Evolutionary conservation across 2,113 vertebrate genomes (phyloP).

Genomic region (Gopherus flavomarginatus): DNA sequence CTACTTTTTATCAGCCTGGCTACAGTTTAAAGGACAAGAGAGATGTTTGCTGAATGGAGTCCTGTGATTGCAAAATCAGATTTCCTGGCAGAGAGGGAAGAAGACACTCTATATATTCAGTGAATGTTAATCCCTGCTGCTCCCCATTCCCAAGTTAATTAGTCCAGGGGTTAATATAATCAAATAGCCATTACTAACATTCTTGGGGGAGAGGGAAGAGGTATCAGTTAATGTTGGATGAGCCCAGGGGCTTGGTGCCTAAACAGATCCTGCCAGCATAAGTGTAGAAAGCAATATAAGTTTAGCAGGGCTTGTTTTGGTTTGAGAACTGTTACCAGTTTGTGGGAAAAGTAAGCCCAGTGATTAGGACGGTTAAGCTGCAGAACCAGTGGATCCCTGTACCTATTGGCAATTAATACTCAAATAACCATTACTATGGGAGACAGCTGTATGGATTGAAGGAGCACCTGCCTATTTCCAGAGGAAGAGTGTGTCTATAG

Average conservation of each 20-base stretch:
- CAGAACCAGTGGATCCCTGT: fast-evolving
- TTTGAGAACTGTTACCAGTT: fast-evolving
- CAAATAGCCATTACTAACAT: neutral
- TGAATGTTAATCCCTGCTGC: neutral
- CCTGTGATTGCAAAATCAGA: neutral
- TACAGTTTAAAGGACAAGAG: neutral
- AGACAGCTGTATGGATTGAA: neutral
- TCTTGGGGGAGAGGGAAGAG: neutral
- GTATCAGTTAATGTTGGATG: neutral
- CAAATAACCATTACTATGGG: neutral
- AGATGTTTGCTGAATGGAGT: neutral
- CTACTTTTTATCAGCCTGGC: neutral
- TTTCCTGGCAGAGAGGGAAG: neutral
- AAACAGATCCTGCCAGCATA: fast-evolving
- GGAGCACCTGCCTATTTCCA: neutral
- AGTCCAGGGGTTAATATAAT: neutral
- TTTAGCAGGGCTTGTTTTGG: fast-evolving
- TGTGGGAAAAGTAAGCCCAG: neutral
- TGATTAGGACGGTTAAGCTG: neutral
- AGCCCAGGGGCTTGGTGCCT: neutral
- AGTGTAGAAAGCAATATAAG: neutral
- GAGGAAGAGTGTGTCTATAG: neutral
- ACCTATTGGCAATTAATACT: neutral
- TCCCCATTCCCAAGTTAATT: neutral
- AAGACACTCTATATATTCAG: neutral